These are phyloP conservation scores for Bagarius yarrelli DNA, from an alignment of 2,113 vertebrate species.

Conservation along the genomic window DNA sequence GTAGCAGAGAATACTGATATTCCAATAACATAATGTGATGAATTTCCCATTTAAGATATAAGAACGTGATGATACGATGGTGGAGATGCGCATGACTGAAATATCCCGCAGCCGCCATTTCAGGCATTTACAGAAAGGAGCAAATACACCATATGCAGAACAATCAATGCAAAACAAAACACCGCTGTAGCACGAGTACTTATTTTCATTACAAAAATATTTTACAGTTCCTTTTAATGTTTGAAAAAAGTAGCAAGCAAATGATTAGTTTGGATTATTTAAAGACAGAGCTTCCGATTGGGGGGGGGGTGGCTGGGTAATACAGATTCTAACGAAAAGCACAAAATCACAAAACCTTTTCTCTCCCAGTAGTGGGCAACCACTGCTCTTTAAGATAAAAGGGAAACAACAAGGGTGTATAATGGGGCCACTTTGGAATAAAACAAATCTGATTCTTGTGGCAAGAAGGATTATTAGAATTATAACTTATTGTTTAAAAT, in stretches of 20 bases:
- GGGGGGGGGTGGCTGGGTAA: too few species aligned
- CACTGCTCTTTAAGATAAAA: constrained; percentile 31
- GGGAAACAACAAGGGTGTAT: constrained; percentile 26
- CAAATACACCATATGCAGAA: constrained; percentile 44
- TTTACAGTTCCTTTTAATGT: constrained; percentile 20
- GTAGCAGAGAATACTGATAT: constrained; percentile 45
- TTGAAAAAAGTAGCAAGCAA: constrained; percentile 37
- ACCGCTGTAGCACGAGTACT: constrained; percentile 54
- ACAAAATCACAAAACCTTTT: constrained; percentile 12
- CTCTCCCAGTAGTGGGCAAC: constrained; percentile 36
- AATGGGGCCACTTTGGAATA: not conserved
- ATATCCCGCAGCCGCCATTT: constrained; percentile 34
- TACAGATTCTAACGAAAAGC: constrained; percentile 25
- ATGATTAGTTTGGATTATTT: constrained; percentile 27
- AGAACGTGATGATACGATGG: constrained; percentile 9
- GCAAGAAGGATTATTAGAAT: not conserved
- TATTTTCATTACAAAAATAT: constrained; percentile 58
- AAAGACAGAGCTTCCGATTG: constrained; percentile 31
- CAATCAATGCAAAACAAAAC: constrained; percentile 58
- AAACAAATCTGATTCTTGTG: not conserved
- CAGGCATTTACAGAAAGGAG: constrained; percentile 25
- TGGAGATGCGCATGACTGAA: constrained; percentile 20
- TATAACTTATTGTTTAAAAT: not conserved
- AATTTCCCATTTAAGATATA: constrained; percentile 9
- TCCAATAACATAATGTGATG: constrained; percentile 31